Evolutionary conservation across 2,888 invertebrate genomes (phyloP).

Genomic region (Atethmia centrago): DNA sequence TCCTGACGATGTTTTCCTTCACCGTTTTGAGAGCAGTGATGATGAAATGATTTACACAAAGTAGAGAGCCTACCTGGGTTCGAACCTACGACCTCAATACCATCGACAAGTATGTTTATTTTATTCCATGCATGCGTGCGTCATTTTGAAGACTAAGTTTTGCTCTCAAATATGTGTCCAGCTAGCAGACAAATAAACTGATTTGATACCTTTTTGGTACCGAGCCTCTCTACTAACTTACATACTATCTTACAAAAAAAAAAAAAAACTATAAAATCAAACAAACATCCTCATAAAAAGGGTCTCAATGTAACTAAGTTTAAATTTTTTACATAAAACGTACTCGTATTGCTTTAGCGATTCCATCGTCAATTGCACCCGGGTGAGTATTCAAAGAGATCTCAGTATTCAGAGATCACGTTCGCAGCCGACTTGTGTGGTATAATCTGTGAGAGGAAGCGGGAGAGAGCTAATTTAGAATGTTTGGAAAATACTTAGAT

Average conservation of each 20-base stretch:
- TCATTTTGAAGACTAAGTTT: not conserved
- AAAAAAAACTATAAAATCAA: slow-evolving; percentile 25
- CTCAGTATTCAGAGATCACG: slow-evolving; percentile 87
- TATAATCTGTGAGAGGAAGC: slow-evolving; percentile 55
- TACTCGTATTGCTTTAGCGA: slow-evolving; percentile 83
- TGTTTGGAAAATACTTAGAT: not conserved
- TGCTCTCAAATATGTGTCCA: not conserved
- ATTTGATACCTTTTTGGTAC: not conserved
- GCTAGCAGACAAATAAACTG: not conserved
- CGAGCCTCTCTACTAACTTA: not conserved
- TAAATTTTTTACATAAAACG: slow-evolving; percentile 76
- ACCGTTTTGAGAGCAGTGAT: no score
- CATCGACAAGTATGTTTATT: no score
- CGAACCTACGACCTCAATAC: no score
- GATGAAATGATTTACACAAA: no score
- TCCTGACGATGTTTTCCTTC: no score
- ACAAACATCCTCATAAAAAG: slow-evolving; percentile 50
- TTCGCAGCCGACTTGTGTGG: slow-evolving; percentile 68
- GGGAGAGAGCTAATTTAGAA: slow-evolving; percentile 20
- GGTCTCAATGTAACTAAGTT: slow-evolving; percentile 73
- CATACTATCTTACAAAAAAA: not conserved
- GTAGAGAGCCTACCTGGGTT: no score
- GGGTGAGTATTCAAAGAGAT: slow-evolving; percentile 87
- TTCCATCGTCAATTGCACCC: slow-evolving; percentile 87
- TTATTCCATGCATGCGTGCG: not conserved